Evolutionary conservation across 2,888 invertebrate species (phyloP).

Genomic region (Pherbina coryleti): DNA sequence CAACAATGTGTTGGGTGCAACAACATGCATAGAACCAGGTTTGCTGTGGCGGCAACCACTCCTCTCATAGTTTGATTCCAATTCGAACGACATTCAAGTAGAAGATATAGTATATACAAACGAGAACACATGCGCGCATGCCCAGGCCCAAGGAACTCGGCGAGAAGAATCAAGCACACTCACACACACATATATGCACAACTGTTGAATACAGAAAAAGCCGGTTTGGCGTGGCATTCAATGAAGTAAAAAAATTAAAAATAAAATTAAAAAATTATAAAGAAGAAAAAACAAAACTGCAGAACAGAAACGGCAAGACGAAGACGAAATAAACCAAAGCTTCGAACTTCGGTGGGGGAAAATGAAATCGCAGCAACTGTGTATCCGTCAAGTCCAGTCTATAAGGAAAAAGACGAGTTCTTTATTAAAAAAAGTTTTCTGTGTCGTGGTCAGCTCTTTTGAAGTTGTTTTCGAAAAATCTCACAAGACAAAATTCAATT

Average conservation of each 20-base stretch:
- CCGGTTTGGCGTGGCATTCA: slow-evolving; percentile 55
- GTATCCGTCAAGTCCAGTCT: not conserved
- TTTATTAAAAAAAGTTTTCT: slow-evolving; percentile 12
- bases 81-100: slow-evolving; percentile 28
- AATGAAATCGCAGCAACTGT: slow-evolving; percentile 32
- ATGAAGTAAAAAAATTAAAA: slow-evolving; percentile 27
- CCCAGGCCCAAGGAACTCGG: slow-evolving; percentile 13
- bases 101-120: slow-evolving; percentile 5
- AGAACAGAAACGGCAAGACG: not conserved
- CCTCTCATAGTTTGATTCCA: slow-evolving; percentile 5
- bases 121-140: slow-evolving; percentile 35
- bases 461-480: slow-evolving; percentile 15
- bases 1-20: slow-evolving; percentile 29
- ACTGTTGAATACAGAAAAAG: slow-evolving; percentile 33
- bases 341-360: not conserved
- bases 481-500: not conserved
- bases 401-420: slow-evolving; percentile 29
- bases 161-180: not conserved
- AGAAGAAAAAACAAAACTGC: not conserved
- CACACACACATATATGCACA: slow-evolving; percentile 1
- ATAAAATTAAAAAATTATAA: slow-evolving; percentile 17
- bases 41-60: slow-evolving; percentile 21
- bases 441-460: not conserved
- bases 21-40: slow-evolving; percentile 13
- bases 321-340: slow-evolving; percentile 5